These are phyloP conservation scores for Alfaro cultratus DNA, from an alignment of 2,797 vertebrate genomes.

Conservation along the genomic window DNA sequence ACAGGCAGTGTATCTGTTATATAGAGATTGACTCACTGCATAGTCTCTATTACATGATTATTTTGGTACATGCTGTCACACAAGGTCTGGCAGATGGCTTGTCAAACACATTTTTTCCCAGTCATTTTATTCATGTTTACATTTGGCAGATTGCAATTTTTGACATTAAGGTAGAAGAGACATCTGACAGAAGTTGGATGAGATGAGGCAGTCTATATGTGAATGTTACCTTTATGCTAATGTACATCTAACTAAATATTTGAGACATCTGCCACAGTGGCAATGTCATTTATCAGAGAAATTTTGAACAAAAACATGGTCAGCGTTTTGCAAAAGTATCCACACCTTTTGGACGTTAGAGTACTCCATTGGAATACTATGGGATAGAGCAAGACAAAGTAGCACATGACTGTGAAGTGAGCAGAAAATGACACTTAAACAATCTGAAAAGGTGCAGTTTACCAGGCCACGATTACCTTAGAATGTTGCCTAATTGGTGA, in stretches of 20 bases:
- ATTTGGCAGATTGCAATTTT: neutral
- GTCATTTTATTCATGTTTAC: neutral
- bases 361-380: neutral
- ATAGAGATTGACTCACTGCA: conserved; percentile 4
- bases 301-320: neutral
- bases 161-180: neutral
- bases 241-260: neutral
- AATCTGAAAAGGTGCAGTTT: neutral
- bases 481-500: neutral
- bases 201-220: neutral
- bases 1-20: neutral
- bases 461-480: neutral
- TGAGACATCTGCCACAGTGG: neutral
- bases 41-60: neutral
- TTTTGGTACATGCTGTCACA: neutral
- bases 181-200: neutral
- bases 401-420: neutral
- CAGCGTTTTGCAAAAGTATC: neutral
- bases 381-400: neutral
- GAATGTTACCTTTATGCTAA: neutral
- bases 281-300: neutral
- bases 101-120: neutral
- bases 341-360: neutral
- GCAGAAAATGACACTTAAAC: neutral
- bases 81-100: neutral